These are phyloP conservation scores for Phrynocephalus guinanensis DNA, from an alignment of 2,797 vertebrate genomes.

Conservation along the genomic window DNA sequence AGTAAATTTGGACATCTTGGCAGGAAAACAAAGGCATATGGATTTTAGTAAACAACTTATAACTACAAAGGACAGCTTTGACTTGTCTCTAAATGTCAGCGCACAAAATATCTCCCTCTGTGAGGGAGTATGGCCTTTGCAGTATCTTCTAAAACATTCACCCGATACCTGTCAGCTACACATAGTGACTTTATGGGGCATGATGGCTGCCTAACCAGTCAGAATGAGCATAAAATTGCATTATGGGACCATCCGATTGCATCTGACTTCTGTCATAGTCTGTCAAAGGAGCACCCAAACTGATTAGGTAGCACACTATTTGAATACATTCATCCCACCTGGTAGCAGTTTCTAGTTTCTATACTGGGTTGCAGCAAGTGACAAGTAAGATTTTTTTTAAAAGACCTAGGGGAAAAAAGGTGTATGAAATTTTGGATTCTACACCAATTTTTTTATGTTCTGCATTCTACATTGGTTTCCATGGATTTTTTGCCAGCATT, in stretches of 20 bases:
- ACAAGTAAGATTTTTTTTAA: not conserved
- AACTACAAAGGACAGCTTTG: constrained; percentile 66
- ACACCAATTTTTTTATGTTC: too few species aligned
- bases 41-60: constrained; percentile 65
- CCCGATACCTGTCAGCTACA: constrained; percentile 40
- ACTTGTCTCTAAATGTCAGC: constrained; percentile 69
- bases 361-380: not conserved
- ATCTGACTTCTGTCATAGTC: not conserved
- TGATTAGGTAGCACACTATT: constrained; percentile 7
- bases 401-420: not conserved
- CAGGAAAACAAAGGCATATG: constrained; percentile 30
- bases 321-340: not conserved
- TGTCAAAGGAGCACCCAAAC: not conserved
- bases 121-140: constrained; percentile 53
- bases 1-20: constrained; percentile 8
- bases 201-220: constrained; percentile 26
- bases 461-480: too few species aligned
- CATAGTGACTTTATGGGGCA: constrained; percentile 44
- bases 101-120: constrained; percentile 61
- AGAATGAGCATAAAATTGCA: constrained; percentile 44
- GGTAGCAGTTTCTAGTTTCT: not conserved
- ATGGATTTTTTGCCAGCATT: too few species aligned
- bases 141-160: constrained; percentile 31
- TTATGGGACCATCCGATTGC: constrained; percentile 19
- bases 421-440: too few species aligned